phyloP scores from a whole-genome alignment of 2,888 invertebrate species.

The Elegia similella region DNA sequence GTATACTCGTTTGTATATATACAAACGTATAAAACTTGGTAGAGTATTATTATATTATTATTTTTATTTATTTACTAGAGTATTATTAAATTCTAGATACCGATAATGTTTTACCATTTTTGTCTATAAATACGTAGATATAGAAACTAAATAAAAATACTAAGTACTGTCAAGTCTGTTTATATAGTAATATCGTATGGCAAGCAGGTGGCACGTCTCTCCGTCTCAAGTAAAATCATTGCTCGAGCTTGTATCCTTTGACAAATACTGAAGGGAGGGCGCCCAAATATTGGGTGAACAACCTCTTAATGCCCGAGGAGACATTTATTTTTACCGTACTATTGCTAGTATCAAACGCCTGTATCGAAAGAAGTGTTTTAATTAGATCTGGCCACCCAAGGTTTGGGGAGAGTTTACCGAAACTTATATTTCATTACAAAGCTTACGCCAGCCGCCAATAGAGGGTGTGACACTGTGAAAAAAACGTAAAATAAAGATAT shows the following conservation, averaged over 20 bases:
- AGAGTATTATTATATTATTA: too few species aligned
- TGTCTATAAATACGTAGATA: too few species aligned
- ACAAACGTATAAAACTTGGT: too few species aligned
- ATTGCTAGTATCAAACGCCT: slow-evolving; percentile 38
- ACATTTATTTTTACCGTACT: slow-evolving; percentile 77
- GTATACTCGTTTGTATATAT: too few species aligned
- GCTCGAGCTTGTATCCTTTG: slow-evolving; percentile 60
- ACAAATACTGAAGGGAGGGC: slow-evolving; percentile 66
- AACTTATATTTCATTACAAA: neutral
- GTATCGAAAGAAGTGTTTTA: slow-evolving; percentile 26
- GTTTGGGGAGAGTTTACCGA: neutral
- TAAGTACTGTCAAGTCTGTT: slow-evolving; percentile 10
- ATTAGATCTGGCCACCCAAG: slow-evolving; percentile 33
- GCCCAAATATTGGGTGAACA: slow-evolving; percentile 79
- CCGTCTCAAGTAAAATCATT: slow-evolving; percentile 44
- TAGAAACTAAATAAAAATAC: neutral
- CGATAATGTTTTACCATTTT: too few species aligned
- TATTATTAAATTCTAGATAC: too few species aligned
- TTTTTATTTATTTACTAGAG: too few species aligned
- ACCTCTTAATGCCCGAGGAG: slow-evolving; percentile 77
- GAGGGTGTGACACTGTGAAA: too few species aligned
- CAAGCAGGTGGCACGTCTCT: slow-evolving; percentile 53
- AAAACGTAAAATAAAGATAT: too few species aligned
- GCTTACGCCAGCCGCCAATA: too few species aligned
- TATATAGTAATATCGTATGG: slow-evolving; percentile 29